Percentiles rank a stretch among this genome's conserved stretches.
These are phyloP conservation scores for Rambutsinella grinnellia DNA, from an alignment of 2,888 invertebrate species.

Conservation along the genomic window DNA sequence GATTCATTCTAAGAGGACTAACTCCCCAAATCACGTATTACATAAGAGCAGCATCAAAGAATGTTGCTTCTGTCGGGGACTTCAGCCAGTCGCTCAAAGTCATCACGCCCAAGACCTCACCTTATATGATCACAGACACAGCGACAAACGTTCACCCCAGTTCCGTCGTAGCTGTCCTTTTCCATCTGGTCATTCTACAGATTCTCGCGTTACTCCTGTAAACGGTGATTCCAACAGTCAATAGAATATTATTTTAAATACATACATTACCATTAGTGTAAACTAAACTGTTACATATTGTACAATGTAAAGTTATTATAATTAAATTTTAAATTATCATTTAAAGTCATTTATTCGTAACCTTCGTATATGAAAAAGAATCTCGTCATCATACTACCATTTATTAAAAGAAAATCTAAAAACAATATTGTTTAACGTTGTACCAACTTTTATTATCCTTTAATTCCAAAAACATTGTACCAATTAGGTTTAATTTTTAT, in stretches of 20 bases:
- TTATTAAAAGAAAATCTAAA: too few relatives aligned
- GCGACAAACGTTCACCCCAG: constrained; percentile 48
- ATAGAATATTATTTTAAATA: not conserved
- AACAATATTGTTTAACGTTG: too few relatives aligned
- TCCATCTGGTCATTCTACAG: constrained; percentile 54
- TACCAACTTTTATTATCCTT: too few relatives aligned
- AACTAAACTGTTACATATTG: not conserved
- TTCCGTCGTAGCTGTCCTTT: constrained; percentile 56
- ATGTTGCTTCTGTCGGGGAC: constrained; percentile 64
- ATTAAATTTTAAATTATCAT: not conserved
- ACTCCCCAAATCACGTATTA: constrained; percentile 63
- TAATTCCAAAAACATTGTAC: too few relatives aligned
- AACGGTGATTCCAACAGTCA: constrained; percentile 13
- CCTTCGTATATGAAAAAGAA: constrained; percentile 25
- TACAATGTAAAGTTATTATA: not conserved
- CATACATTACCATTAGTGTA: not conserved
- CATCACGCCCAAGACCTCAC: constrained; percentile 57
- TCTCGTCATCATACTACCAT: constrained; percentile 32
- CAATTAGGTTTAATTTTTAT: too few relatives aligned
- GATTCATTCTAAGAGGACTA: constrained; percentile 63
- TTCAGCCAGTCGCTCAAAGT: constrained; percentile 61
- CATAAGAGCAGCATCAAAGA: constrained; percentile 65
- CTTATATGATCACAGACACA: constrained; percentile 52
- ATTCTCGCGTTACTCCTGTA: constrained; percentile 47
- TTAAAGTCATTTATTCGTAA: not conserved